These are phyloP conservation scores for Blastobasis adustella DNA, from an alignment of 2,888 invertebrate species.

Conservation along the genomic window DNA sequence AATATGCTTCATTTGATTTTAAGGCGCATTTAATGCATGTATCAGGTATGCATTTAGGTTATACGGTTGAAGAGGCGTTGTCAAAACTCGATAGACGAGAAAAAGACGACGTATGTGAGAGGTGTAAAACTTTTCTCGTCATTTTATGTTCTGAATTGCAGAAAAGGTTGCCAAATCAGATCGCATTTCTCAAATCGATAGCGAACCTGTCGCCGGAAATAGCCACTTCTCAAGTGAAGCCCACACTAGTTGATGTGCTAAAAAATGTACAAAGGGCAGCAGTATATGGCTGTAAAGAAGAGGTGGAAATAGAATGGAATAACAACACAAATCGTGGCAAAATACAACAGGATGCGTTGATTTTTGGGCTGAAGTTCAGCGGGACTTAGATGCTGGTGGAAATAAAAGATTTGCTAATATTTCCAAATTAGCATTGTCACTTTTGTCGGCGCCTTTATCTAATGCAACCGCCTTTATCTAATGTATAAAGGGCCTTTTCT, in stretches of 20 bases:
- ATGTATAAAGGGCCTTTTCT: too few relatives aligned
- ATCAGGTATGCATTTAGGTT: constrained; percentile 6
- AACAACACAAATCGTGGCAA: constrained; percentile 1
- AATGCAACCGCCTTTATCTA: too few relatives aligned
- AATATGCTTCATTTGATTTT: constrained; percentile 1
- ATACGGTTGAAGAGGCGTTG: constrained; percentile 2
- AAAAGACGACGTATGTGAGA: constrained; percentile 5
- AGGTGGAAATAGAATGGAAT: constrained; percentile 3
- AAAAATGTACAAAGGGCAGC: constrained; percentile 2
- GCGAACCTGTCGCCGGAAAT: constrained; percentile 4
- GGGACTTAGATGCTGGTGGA: constrained; percentile 1
- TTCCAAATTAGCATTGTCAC: constrained; percentile 5
- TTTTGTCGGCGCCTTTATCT: constrained; percentile 5
- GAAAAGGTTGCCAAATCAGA: constrained; percentile 6
- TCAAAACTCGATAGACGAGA: constrained; percentile 1
- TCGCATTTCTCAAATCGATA: constrained; percentile 6
- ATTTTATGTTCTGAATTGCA: constrained; percentile 6
- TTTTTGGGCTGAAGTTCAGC: constrained; percentile 3
- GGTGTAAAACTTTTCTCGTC: constrained; percentile 7
- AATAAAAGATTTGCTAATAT: constrained; percentile 2
- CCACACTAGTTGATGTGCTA: constrained; percentile 4
- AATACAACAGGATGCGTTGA: constrained; percentile 1
- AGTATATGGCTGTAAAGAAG: constrained; percentile 5
- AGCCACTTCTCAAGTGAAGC: constrained; percentile 7
- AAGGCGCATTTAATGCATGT: constrained; percentile 6